Conservation (phyloP, 2,113 vertebrate genomes). For the Percopsis transmontana region DNA sequence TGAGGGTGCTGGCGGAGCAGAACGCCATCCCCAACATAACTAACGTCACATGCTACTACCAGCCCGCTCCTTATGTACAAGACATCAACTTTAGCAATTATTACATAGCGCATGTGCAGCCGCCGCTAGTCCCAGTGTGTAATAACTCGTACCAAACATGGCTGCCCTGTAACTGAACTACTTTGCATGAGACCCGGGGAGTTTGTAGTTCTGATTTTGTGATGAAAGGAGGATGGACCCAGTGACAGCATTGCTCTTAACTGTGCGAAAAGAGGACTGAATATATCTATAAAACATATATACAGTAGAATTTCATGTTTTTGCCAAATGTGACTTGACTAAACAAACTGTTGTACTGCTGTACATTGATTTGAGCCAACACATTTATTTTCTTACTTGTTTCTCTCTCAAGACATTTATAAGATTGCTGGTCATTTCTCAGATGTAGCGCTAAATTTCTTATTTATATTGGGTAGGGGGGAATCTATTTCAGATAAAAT, state of each 20-base stretch:
- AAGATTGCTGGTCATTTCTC: slow-evolving; percentile 73
- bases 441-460: slow-evolving; percentile 65
- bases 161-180: slow-evolving; percentile 90
- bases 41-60: slow-evolving; percentile 91
- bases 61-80: slow-evolving; percentile 83
- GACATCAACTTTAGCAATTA: slow-evolving; percentile 89
- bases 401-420: slow-evolving; percentile 56
- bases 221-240: not conserved
- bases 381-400: slow-evolving; percentile 27
- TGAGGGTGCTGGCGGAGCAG: slow-evolving; percentile 88
- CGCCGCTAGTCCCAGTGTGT: slow-evolving; percentile 81
- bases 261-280: slow-evolving; percentile 35
- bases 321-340: slow-evolving; percentile 75
- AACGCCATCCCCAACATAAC: slow-evolving; percentile 85
- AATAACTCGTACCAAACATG: slow-evolving; percentile 90
- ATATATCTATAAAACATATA: slow-evolving; percentile 22
- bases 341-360: slow-evolving; percentile 77
- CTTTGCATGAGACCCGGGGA: no score
- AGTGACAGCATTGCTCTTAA: slow-evolving; percentile 13
- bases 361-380: slow-evolving; percentile 75
- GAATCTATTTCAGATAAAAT: slow-evolving; percentile 39
- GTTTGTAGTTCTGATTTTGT: not conserved
- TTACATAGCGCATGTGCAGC: slow-evolving; percentile 89
- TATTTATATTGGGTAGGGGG: slow-evolving; percentile 55
- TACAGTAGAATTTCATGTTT: slow-evolving; percentile 45